These are phyloP conservation scores for Pseudanteris insignis DNA, from an alignment of 2,888 invertebrate species.

Conservation along the genomic window DNA sequence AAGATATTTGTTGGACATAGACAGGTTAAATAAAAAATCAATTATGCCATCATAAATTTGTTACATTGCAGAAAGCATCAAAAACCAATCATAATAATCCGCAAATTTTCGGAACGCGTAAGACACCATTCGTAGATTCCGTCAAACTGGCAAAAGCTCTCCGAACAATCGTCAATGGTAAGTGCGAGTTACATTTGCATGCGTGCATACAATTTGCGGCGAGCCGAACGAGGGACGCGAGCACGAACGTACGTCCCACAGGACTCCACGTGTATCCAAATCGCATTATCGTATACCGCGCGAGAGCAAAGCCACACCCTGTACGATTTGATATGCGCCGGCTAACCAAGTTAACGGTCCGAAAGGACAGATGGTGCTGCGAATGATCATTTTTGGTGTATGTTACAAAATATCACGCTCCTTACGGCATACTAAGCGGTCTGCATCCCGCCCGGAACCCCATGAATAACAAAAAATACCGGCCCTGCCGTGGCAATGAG, in stretches of 20 bases:
- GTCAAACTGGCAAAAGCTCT: no score
- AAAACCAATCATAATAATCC: no score
- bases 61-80: no score
- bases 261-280: slow-evolving; percentile 63
- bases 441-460: slow-evolving; percentile 1
- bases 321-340: slow-evolving; percentile 64
- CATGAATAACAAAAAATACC: slow-evolving; percentile 4
- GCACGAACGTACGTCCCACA: slow-evolving; percentile 56
- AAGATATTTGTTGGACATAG: no score
- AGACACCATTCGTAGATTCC: no score
- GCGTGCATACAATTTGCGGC: slow-evolving; percentile 65
- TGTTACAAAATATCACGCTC: slow-evolving; percentile 25
- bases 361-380: slow-evolving; percentile 63
- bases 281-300: slow-evolving; percentile 61
- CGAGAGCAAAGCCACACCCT: slow-evolving; percentile 53
- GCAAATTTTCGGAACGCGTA: no score
- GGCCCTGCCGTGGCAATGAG: background rate
- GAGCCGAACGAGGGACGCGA: slow-evolving; percentile 55
- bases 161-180: slow-evolving; percentile 56
- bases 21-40: no score
- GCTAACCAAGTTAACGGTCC: slow-evolving; percentile 63
- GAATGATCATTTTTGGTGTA: slow-evolving; percentile 49
- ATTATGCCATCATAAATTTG: no score
- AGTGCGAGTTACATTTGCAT: slow-evolving; percentile 63
- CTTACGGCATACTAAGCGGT: slow-evolving; percentile 18